phyloP scores from a whole-genome alignment of 2,113 vertebrate species.

The Menidia beryllina region DNA sequence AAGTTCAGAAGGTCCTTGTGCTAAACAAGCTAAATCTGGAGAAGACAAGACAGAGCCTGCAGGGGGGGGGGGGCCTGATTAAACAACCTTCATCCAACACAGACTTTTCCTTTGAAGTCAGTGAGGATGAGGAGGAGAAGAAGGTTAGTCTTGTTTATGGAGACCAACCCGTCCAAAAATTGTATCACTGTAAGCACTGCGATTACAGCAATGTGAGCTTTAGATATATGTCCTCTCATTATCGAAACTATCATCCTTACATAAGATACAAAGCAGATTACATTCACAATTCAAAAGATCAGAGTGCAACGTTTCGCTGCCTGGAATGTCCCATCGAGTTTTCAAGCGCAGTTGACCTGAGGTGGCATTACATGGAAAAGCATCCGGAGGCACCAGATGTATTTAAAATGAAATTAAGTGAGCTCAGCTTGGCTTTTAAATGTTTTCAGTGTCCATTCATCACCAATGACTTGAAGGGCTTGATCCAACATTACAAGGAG shows the following conservation, averaged over 20 bases:
- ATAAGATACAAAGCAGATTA: slow-evolving; percentile 87
- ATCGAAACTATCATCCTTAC: slow-evolving; percentile 89
- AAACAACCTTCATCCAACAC: slow-evolving; percentile 80
- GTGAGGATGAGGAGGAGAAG: slow-evolving; percentile 85
- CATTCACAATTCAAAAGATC: slow-evolving; percentile 86
- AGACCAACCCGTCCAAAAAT: slow-evolving; percentile 62
- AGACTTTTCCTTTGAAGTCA: slow-evolving; percentile 87
- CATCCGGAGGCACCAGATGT: slow-evolving; percentile 90
- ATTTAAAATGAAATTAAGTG: slow-evolving; percentile 79
- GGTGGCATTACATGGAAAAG: slow-evolving; percentile 87
- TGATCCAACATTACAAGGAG: slow-evolving; percentile 91
- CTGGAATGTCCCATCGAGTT: slow-evolving; percentile 93
- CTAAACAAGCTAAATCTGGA: slow-evolving; percentile 86
- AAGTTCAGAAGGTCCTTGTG: slow-evolving; percentile 75
- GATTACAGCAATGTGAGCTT: slow-evolving; percentile 87
- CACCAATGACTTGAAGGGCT: slow-evolving; percentile 79
- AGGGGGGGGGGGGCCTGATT: slow-evolving; percentile 79
- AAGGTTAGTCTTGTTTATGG: slow-evolving; percentile 54
- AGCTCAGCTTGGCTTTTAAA: slow-evolving; percentile 86
- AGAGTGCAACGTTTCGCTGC: slow-evolving; percentile 90
- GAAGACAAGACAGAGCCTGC: slow-evolving; percentile 76
- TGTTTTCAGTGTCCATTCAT: slow-evolving; percentile 90
- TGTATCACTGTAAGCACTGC: slow-evolving; percentile 92
- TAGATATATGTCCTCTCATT: slow-evolving; percentile 86
- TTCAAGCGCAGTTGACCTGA: slow-evolving; percentile 84